phyloP scores from a whole-genome alignment of 2,888 invertebrate species.

The Rhamphomyia laevipes region DNA sequence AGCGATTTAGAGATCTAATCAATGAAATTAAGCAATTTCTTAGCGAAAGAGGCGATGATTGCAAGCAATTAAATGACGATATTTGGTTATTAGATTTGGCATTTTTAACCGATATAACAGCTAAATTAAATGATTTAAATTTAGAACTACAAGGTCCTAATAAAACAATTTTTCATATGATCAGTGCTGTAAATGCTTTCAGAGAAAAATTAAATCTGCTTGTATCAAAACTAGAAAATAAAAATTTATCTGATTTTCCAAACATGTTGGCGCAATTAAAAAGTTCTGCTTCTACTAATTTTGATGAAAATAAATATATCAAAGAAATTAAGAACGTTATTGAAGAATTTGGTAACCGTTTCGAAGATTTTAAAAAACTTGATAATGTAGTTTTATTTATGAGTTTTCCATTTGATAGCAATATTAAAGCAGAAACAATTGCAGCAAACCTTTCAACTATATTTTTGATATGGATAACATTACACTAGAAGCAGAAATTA shows the following conservation, averaged over 20 bases:
- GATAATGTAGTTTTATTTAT: conserved; percentile 11
- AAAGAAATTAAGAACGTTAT: conserved; percentile 7
- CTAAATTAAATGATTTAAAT: conserved; percentile 15
- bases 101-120: conserved; percentile 15
- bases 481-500: conserved; percentile 1
- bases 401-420: conserved; percentile 13
- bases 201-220: conserved; percentile 9
- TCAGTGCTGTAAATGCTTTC: conserved; percentile 14
- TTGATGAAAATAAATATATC: conserved; percentile 5
- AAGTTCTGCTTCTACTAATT: background rate
- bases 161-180: conserved; percentile 12
- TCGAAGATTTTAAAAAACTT: conserved; percentile 11
- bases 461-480: conserved; percentile 1
- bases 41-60: conserved; percentile 11
- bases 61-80: conserved; percentile 11
- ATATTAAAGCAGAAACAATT: conserved; percentile 5
- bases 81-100: conserved; percentile 16
- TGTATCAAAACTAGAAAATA: background rate
- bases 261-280: conserved; percentile 1
- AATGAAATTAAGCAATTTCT: background rate
- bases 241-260: conserved; percentile 2
- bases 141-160: conserved; percentile 15
- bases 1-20: background rate
- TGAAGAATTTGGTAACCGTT: conserved; percentile 9
- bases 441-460: conserved; percentile 1